phyloP scores from a whole-genome alignment of 2,797 vertebrate species.

The Zalophus californianus region DNA sequence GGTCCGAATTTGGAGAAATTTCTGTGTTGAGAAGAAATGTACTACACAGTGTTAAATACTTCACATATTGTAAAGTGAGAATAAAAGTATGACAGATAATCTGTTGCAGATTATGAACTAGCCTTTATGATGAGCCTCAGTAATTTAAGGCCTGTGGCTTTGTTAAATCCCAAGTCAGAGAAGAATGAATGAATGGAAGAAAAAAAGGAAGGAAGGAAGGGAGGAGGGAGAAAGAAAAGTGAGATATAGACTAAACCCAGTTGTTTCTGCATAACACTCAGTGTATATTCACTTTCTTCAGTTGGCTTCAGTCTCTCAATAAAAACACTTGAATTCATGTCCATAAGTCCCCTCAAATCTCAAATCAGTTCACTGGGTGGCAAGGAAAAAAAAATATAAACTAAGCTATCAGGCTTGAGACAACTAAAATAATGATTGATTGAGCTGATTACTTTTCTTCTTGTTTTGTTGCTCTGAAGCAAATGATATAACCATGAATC shows the following conservation, averaged over 20 bases:
- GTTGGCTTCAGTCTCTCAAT: neutral
- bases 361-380: neutral
- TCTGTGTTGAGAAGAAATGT: neutral
- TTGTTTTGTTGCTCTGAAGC: neutral
- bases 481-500: neutral
- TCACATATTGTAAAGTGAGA: neutral
- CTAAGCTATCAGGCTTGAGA: neutral
- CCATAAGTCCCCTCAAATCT: neutral
- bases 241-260: neutral
- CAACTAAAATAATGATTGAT: conserved; percentile 17
- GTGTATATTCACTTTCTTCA: neutral
- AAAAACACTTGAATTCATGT: conserved; percentile 23
- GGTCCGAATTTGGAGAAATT: neutral
- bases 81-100: neutral
- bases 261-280: neutral
- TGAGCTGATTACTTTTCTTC: conserved; percentile 12
- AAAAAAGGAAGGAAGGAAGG: neutral
- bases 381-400: neutral
- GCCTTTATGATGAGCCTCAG: neutral
- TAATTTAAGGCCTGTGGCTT: neutral
- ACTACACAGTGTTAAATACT: neutral
- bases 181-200: neutral
- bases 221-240: neutral
- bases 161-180: neutral
- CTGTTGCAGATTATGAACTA: conserved; percentile 21